Evolutionary conservation across 2,797 vertebrate species (phyloP).

Genomic region (Rousettus madagascariensis): DNA sequence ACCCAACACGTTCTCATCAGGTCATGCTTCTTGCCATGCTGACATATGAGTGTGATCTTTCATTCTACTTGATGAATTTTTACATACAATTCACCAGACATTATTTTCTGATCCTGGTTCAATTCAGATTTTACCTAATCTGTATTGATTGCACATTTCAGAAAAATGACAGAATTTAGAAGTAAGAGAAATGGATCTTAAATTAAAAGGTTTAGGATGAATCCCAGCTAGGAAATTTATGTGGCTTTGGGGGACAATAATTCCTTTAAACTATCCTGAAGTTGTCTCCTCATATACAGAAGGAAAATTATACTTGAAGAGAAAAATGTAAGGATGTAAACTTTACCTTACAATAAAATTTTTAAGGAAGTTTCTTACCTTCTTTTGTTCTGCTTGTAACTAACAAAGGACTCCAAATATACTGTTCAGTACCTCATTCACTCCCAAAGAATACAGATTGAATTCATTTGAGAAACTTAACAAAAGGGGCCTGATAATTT

Average conservation of each 20-base stretch:
- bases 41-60: not conserved
- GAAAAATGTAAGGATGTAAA: not conserved
- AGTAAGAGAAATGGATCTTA: constrained; percentile 31
- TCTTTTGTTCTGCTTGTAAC: not conserved
- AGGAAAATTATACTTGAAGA: not conserved
- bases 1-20: not conserved
- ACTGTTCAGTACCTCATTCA: not conserved
- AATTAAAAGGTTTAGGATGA: constrained; percentile 12
- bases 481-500: not conserved
- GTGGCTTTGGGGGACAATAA: not conserved
- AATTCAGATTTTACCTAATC: constrained; percentile 46
- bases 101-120: constrained; percentile 43
- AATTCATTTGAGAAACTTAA: constrained; percentile 35
- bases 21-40: not conserved
- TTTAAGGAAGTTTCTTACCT: not conserved
- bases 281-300: not conserved
- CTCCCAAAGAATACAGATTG: not conserved
- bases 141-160: constrained; percentile 31
- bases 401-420: not conserved
- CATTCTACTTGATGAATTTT: constrained; percentile 54
- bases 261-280: constrained; percentile 23
- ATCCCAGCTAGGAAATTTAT: constrained; percentile 44
- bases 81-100: not conserved
- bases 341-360: constrained; percentile 15
- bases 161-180: not conserved